phyloP scores from a whole-genome alignment of 2,888 invertebrate genomes.

The Parthenolecanium corni region DNA sequence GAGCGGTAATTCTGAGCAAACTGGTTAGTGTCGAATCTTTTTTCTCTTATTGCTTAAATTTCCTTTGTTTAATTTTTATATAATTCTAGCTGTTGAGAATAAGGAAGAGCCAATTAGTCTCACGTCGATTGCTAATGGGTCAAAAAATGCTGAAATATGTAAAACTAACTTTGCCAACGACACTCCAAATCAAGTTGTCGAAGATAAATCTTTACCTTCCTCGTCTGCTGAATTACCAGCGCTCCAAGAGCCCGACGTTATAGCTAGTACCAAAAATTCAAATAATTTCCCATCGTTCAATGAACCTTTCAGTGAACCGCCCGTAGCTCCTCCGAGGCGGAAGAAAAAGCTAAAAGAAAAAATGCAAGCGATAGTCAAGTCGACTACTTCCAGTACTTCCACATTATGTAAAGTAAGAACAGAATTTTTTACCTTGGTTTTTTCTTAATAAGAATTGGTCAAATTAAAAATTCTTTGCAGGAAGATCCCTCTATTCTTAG shows the following conservation, averaged over 20 bases:
- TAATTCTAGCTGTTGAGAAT: conserved; percentile 21
- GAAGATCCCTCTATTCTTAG: conserved; percentile 49
- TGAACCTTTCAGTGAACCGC: conserved; percentile 35
- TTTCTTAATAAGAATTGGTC: background rate
- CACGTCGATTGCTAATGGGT: conserved; percentile 5
- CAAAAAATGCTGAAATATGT: background rate
- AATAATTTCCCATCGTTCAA: conserved; percentile 36
- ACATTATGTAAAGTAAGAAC: conserved; percentile 6
- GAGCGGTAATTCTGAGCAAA: conserved; percentile 43
- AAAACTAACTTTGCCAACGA: background rate
- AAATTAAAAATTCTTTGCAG: background rate
- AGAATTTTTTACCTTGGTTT: background rate
- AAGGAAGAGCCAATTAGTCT: conserved; percentile 5
- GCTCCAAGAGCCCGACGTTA: conserved; percentile 78
- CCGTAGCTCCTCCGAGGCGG: conserved; percentile 66
- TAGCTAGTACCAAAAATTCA: conserved; percentile 70
- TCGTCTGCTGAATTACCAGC: conserved; percentile 1
- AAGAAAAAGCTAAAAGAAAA: conserved; percentile 44
- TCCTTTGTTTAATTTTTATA: conserved; percentile 3
- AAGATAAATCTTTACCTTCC: background rate
- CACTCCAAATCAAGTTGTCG: background rate
- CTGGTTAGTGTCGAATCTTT: conserved; percentile 21
- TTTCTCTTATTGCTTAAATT: background rate
- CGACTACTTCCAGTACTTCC: background rate
- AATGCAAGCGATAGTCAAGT: background rate